phyloP scores from a whole-genome alignment of 2,113 vertebrate species.

The Microcebus jonahi region DNA sequence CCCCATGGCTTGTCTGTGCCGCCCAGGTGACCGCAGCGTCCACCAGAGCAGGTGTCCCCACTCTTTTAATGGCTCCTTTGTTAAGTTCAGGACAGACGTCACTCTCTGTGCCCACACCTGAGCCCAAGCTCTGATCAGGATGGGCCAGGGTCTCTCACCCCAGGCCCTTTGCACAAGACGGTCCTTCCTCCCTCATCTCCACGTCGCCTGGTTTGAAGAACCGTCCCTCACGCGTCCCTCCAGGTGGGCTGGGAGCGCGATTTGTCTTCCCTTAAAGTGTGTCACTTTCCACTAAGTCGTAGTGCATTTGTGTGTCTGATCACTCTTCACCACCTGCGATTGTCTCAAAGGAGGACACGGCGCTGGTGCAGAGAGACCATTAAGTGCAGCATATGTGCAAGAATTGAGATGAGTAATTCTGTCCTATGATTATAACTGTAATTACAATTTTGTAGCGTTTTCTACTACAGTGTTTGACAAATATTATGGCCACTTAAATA shows the following conservation, averaged over 20 bases:
- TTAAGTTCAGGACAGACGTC: not conserved
- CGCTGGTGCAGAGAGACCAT: not conserved
- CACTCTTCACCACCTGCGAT: not conserved
- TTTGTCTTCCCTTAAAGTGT: not conserved
- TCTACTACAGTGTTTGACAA: not conserved
- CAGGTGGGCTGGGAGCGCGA: too few species aligned
- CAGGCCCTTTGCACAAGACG: not conserved
- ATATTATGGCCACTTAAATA: not conserved
- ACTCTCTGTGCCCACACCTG: not conserved
- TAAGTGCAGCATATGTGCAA: too few species aligned
- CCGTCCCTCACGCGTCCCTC: not conserved
- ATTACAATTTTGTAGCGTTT: not conserved
- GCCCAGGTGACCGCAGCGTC: rapidly evolving
- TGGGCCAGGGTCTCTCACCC: not conserved
- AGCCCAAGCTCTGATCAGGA: not conserved
- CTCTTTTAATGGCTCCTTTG: not conserved
- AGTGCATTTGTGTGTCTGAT: not conserved
- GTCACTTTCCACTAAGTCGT: too few species aligned
- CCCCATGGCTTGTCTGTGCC: not conserved
- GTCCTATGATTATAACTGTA: too few species aligned
- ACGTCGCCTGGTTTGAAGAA: not conserved
- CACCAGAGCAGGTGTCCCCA: not conserved
- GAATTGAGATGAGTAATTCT: not conserved
- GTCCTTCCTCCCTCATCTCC: rapidly evolving
- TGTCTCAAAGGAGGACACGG: not conserved